A percentile compares a stretch with the other conserved stretches of the same genome.
Conservation (phyloP, 2,797 vertebrate species). For the Tamandua tetradactyla region DNA sequence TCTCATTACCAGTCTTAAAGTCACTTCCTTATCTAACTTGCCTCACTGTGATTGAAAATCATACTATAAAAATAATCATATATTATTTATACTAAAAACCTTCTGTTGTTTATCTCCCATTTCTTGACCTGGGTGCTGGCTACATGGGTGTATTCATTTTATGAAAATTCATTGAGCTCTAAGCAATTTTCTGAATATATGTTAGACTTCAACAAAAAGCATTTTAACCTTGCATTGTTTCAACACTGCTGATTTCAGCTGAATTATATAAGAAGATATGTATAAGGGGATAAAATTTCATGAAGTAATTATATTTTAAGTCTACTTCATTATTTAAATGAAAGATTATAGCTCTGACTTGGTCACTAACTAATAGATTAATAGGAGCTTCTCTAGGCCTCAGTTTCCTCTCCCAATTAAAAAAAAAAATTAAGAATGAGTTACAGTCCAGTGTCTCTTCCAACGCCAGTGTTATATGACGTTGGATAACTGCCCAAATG, state of each 20-base stretch:
- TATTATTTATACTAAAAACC: background rate
- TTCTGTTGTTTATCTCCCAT: background rate
- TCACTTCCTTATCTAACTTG: no score
- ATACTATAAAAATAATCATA: background rate
- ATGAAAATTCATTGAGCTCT: constrained; percentile 22
- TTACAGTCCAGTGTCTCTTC: background rate
- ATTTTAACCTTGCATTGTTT: constrained; percentile 4
- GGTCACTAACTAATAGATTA: background rate
- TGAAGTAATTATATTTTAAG: constrained; percentile 15
- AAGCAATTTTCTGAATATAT: constrained; percentile 28
- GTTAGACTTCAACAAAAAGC: background rate
- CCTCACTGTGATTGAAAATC: no score
- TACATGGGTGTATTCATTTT: background rate
- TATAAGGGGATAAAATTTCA: background rate
- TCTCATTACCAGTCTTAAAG: no score
- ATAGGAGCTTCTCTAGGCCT: background rate
- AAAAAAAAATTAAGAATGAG: background rate
- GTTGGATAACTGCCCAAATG: background rate
- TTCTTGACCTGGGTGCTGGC: background rate
- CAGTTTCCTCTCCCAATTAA: constrained; percentile 8
- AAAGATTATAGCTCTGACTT: constrained; percentile 30
- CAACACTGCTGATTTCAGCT: background rate
- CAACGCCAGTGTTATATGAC: background rate
- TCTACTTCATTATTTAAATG: constrained; percentile 43
- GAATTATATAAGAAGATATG: constrained; percentile 13